phyloP scores from a whole-genome alignment of 2,113 vertebrate species.

The Bucco capensis region DNA sequence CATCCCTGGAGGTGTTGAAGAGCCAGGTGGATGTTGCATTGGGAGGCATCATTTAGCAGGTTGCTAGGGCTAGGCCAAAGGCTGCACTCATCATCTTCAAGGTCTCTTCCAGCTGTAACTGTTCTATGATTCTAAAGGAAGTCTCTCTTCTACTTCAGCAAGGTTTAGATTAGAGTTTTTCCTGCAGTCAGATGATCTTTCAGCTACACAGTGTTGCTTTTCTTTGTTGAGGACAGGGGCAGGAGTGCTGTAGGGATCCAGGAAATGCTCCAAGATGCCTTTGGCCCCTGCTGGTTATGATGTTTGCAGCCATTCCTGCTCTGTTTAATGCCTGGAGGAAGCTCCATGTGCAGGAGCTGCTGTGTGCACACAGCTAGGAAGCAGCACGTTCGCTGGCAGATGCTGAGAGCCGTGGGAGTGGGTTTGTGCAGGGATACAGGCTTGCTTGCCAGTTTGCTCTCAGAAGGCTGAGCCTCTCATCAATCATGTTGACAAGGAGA shows the following conservation, averaged over 20 bases:
- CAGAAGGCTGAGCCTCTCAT: neutral
- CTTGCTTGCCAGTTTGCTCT: neutral
- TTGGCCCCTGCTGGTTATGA: neutral
- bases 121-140: too few species aligned
- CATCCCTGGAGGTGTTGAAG: too few species aligned
- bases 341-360: neutral
- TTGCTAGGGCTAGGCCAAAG: too few species aligned
- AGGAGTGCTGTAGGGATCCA: neutral
- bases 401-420: neutral
- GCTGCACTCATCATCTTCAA: too few species aligned
- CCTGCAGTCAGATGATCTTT: neutral
- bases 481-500: neutral
- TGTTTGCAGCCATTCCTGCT: neutral
- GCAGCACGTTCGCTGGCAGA: neutral
- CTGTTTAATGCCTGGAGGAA: neutral
- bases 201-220: neutral
- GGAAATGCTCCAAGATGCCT: fast-evolving
- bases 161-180: neutral
- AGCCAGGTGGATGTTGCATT: too few species aligned
- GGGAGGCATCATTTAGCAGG: too few species aligned
- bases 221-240: neutral
- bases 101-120: too few species aligned
- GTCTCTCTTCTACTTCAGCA: neutral
- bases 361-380: neutral
- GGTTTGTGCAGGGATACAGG: neutral